Percentiles rank a stretch among this genome's conserved stretches.
These are phyloP conservation scores for Gymnobelideus leadbeateri DNA, from an alignment of 2,113 vertebrate genomes.

Conservation along the genomic window DNA sequence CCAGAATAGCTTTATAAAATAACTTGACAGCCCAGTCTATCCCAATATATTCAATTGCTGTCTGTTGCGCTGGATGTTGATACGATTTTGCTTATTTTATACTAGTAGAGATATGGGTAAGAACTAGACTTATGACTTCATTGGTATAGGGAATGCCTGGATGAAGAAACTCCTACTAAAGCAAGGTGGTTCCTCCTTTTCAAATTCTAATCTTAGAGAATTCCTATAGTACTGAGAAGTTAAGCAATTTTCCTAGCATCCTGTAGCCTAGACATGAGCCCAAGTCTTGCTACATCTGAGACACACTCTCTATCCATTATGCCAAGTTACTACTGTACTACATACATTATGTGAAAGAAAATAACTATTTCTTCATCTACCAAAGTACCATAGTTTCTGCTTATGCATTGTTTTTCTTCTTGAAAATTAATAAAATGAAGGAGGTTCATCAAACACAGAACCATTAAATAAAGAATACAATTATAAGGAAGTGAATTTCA, in stretches of 20 bases:
- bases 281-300: background rate
- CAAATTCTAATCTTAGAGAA: background rate
- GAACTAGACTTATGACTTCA: background rate
- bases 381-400: background rate
- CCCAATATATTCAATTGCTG: background rate
- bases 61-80: background rate
- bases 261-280: background rate
- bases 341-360: background rate
- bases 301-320: background rate
- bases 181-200: conserved; percentile 2
- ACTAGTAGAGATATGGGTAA: conserved; percentile 19
- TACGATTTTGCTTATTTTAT: conserved; percentile 20
- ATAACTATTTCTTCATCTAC: background rate
- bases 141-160: background rate
- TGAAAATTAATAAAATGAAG: background rate
- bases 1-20: conserved; percentile 31
- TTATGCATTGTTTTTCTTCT: background rate
- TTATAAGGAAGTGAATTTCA: background rate
- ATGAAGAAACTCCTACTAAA: background rate
- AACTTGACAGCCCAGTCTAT: background rate
- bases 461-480: background rate
- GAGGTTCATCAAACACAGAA: background rate
- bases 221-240: background rate
- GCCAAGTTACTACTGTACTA: background rate
- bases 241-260: background rate